Evolutionary conservation across 2,113 vertebrate genomes (phyloP), one percentile per base, ranked within the genome.

Genomic region (Grantiella picta): DNA sequence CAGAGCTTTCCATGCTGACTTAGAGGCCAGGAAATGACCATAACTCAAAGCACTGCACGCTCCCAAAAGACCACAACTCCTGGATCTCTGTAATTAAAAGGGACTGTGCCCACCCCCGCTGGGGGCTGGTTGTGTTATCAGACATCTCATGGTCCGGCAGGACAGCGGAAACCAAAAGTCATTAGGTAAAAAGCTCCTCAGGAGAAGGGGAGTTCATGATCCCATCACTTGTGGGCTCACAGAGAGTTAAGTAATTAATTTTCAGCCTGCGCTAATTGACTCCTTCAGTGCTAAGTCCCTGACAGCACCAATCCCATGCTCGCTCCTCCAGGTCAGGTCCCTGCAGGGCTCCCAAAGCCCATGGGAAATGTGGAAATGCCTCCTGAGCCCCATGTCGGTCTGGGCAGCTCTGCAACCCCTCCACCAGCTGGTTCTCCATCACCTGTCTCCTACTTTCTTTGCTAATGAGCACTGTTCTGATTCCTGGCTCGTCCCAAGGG

Each of bases 71-170:
- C 44, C 89, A 24, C 25, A 79, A 1, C 61, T 64, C 69, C 65
- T 44, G 49, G 52, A 70, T 81, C 29, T 7, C 42, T 5, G 2
- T 47, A 72, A 86, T 85, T 72, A 64, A 90, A 52, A 79, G 65
- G 49, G 38, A 54, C 27, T 0, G 4, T 45, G 40, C 52, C 53
- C 64, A 64, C 22, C 45, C 40, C 45, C 0, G 0, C 49, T 4
- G 10, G 35, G 25, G 36, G 38, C 57, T 35, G 2, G 3, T 13
- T 73, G 16, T 1, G 0, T 53, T 60, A 71, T 57, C 40, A 69
- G 49, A 19, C 19, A n/a, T 33, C 50, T 47, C 80, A 68, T 0
- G 0, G 52, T 47, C 33, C 1, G 0, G 61, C n/a, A 78, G 69
- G 68, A 52, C 76, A 89, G 63, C 1, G 0, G 69, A 54, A 82